Conservation (phyloP, 1,140 invertebrate species). For the Drosophila suzukii region DNA sequence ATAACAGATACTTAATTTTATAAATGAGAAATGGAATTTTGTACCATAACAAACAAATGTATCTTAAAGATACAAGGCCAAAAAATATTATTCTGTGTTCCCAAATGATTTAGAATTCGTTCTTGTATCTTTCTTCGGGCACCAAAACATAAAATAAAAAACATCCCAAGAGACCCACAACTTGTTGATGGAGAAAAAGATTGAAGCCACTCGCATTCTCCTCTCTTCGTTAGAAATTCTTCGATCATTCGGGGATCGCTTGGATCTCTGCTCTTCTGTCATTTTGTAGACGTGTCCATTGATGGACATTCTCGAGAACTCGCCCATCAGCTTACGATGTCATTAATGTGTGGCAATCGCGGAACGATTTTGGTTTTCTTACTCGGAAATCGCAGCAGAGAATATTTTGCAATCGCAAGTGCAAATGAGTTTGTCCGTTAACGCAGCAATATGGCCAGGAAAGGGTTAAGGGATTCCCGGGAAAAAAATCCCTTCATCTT, state of each 20-base stretch:
- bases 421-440: conserved; percentile 47
- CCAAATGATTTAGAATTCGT: neutral
- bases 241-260: conserved; percentile 20
- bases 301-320: conserved; percentile 76
- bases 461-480: conserved; percentile 23
- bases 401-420: conserved; percentile 41
- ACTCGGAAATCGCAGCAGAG: conserved; percentile 41
- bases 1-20: too few relatives aligned
- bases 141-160: neutral
- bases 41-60: too few relatives aligned
- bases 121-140: neutral
- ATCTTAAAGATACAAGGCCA: neutral
- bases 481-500: conserved; percentile 26
- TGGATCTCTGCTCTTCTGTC: conserved; percentile 29
- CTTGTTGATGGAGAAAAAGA: conserved; percentile 40
- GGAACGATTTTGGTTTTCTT: conserved; percentile 37
- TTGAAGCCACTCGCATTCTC: conserved; percentile 15
- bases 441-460: conserved; percentile 16
- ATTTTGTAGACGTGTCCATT: conserved; percentile 44
- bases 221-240: conserved; percentile 60
- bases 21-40: too few relatives aligned
- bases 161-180: conserved; percentile 12
- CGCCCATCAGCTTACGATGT: conserved; percentile 53
- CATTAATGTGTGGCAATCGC: conserved; percentile 68
- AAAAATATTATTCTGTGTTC: neutral